These are phyloP conservation scores for Heliconius aoede DNA, from an alignment of 2,888 invertebrate genomes.

Conservation along the genomic window DNA sequence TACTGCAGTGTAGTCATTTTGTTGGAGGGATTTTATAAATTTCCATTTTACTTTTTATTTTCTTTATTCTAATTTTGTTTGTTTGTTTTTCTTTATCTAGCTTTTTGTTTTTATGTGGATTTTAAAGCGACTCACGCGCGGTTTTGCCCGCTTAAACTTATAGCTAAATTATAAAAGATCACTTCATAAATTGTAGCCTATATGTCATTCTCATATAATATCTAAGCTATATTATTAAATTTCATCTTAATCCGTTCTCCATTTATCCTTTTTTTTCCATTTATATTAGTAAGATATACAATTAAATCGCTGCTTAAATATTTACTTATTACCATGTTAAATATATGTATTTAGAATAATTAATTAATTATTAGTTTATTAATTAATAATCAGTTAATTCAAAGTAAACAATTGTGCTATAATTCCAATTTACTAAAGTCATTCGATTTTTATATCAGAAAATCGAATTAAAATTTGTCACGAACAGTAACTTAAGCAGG, in stretches of 20 bases:
- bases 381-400: no score
- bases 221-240: no score
- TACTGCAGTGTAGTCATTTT: constrained; percentile 7
- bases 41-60: not conserved
- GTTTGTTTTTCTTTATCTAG: not conserved
- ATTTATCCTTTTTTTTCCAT: no score
- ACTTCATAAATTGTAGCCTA: no score
- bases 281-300: no score
- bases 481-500: not conserved
- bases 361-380: no score
- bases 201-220: no score
- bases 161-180: no score
- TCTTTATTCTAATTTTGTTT: constrained; percentile 5
- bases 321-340: not conserved
- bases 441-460: not conserved
- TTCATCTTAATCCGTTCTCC: no score
- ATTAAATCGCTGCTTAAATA: no score
- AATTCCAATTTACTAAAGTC: not conserved
- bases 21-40: constrained; percentile 8
- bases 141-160: no score
- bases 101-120: not conserved
- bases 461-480: not conserved
- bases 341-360: not conserved
- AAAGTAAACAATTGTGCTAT: not conserved
- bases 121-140: no score